Percentiles rank a stretch among this genome's conserved stretches.
phyloP scores from a whole-genome alignment of 2,888 invertebrate genomes.

The Aplocera efformata region DNA sequence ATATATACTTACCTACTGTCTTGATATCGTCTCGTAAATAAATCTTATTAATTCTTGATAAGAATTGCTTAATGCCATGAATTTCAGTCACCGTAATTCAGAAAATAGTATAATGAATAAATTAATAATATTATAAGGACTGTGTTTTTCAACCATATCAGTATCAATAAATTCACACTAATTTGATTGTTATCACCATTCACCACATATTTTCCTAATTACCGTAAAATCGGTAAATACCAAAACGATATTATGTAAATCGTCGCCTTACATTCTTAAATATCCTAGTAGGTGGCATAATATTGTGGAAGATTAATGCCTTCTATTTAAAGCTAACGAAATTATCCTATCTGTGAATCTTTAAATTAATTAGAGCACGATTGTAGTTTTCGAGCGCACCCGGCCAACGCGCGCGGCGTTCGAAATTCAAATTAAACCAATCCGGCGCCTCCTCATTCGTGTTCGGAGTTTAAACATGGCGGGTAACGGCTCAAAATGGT shows the following conservation, averaged over 20 bases:
- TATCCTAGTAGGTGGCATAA: constrained; percentile 57
- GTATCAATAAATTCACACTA: constrained; percentile 14
- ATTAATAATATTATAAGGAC: too few relatives aligned
- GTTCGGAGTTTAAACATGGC: constrained; percentile 75
- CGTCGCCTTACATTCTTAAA: constrained; percentile 20
- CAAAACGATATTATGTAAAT: constrained; percentile 30
- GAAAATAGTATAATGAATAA: too few relatives aligned
- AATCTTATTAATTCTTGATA: too few relatives aligned
- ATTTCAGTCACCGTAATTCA: too few relatives aligned
- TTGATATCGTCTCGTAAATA: too few relatives aligned
- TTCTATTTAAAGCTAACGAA: constrained; percentile 60
- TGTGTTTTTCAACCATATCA: too few relatives aligned
- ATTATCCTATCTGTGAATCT: constrained; percentile 77
- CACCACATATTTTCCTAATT: constrained; percentile 12
- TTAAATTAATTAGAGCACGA: constrained; percentile 74
- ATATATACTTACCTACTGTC: too few relatives aligned
- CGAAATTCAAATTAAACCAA: constrained; percentile 80
- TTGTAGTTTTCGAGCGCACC: constrained; percentile 39
- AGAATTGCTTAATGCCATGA: too few relatives aligned
- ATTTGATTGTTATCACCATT: constrained; percentile 19
- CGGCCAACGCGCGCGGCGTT: constrained; percentile 62
- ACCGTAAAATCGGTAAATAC: constrained; percentile 23
- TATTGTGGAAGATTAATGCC: constrained; percentile 62
- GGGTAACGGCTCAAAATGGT: constrained; percentile 74
- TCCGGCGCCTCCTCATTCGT: constrained; percentile 80